Conservation (phyloP, 2,797 vertebrate species). For the Otolemur crassicaudatus region DNA sequence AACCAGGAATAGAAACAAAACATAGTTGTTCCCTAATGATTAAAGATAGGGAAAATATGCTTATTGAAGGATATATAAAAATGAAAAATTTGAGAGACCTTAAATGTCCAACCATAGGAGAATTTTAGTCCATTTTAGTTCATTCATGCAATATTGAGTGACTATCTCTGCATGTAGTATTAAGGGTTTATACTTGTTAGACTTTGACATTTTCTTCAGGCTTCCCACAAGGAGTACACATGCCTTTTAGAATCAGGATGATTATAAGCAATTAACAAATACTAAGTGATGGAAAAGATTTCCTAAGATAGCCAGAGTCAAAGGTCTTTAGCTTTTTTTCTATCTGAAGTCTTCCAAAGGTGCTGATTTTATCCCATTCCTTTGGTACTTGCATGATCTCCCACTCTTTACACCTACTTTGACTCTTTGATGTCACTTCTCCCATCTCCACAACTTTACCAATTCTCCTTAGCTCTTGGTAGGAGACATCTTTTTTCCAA, state of each 20-base stretch:
- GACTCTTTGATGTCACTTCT: neutral
- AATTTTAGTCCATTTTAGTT: slow-evolving; percentile 35
- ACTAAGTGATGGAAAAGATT: neutral
- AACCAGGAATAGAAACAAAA: neutral
- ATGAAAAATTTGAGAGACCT: neutral
- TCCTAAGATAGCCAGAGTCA: neutral
- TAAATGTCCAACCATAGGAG: neutral
- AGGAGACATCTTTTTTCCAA: neutral
- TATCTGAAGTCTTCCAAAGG: neutral
- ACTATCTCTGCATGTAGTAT: neutral
- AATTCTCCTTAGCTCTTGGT: neutral
- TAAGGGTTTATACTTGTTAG: slow-evolving; percentile 16
- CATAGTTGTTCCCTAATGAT: slow-evolving; percentile 32
- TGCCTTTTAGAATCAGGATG: neutral
- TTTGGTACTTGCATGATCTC: neutral
- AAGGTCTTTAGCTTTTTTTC: neutral
- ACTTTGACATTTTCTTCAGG: neutral
- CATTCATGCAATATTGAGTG: neutral
- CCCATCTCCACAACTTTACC: neutral
- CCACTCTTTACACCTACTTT: neutral
- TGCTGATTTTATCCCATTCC: neutral
- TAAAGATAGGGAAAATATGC: neutral
- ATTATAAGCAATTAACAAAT: slow-evolving; percentile 14
- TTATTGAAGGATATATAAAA: slow-evolving; percentile 20
- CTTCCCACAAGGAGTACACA: neutral